A percentile compares a stretch with the other conserved stretches of the same genome.
Conservation (phyloP, 1,140 invertebrate genomes). For the Cotesia glomerata region DNA sequence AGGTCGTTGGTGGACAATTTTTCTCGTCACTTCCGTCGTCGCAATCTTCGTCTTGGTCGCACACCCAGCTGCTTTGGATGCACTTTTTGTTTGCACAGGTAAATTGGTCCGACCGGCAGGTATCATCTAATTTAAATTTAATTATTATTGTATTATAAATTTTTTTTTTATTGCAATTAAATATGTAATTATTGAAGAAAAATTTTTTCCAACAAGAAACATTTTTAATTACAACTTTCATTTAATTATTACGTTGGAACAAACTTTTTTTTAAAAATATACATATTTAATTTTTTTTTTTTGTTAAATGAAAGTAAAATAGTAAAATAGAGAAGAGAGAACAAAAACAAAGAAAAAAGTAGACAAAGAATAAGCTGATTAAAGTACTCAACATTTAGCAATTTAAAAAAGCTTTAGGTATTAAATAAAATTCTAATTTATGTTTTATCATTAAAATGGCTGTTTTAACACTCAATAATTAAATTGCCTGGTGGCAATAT, state of each 20-base stretch:
- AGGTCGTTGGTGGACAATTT: constrained; percentile 74
- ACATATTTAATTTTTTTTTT: not conserved
- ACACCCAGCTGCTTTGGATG: constrained; percentile 85
- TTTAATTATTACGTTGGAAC: too few relatives aligned
- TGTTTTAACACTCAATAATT: too few relatives aligned
- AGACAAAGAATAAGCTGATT: not conserved
- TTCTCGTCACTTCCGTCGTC: constrained; percentile 82
- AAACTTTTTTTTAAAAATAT: too few relatives aligned
- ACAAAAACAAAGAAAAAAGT: not conserved
- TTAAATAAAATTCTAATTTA: too few relatives aligned
- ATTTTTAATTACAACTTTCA: not conserved
- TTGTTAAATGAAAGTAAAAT: not conserved
- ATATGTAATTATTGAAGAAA: not conserved
- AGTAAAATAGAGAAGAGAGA: not conserved
- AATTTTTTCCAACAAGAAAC: not conserved
- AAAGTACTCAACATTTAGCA: too few relatives aligned
- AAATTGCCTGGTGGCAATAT: too few relatives aligned
- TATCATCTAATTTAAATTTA: constrained; percentile 70
- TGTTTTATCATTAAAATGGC: too few relatives aligned
- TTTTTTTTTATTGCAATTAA: constrained; percentile 2
- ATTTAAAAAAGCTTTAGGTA: not conserved
- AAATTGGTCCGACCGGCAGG: constrained; percentile 86
- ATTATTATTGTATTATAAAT: not conserved
- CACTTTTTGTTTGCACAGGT: constrained; percentile 88
- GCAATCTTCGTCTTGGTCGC: constrained; percentile 88